A percentile compares a stretch with the other conserved stretches of the same genome.
phyloP scores from a whole-genome alignment of 2,888 invertebrate species.

The Tenodera sinensis region DNA sequence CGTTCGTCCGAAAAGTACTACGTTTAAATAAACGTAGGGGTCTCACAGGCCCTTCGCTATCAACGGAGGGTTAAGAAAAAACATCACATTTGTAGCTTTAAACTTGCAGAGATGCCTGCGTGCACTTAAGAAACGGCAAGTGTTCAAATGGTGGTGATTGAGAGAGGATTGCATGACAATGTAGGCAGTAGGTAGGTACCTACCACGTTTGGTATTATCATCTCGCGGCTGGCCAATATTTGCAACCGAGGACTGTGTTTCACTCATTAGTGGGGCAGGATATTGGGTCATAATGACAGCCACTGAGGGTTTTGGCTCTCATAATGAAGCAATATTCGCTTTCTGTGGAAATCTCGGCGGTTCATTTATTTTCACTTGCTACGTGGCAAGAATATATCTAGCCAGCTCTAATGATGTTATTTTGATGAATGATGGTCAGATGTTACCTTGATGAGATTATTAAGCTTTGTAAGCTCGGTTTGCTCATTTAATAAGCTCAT shows the following conservation, averaged over 20 bases:
- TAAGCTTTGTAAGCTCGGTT: not conserved
- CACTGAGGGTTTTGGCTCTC: not conserved
- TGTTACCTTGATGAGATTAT: not conserved
- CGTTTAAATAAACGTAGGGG: too few relatives aligned
- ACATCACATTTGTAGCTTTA: too few relatives aligned
- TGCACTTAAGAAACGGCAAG: too few relatives aligned
- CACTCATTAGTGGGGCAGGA: not conserved
- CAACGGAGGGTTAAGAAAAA: too few relatives aligned
- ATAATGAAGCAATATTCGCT: not conserved
- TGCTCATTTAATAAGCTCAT: not conserved
- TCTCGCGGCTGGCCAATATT: not conserved
- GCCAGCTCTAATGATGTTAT: not conserved
- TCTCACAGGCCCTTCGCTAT: too few relatives aligned
- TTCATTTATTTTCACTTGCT: not conserved
- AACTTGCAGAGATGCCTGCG: too few relatives aligned
- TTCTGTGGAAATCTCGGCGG: not conserved
- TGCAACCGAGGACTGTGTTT: not conserved
- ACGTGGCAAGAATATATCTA: not conserved
- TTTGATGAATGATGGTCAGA: not conserved
- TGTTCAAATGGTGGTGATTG: too few relatives aligned
- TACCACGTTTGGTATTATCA: not conserved
- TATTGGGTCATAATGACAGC: not conserved
- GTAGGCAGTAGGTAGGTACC: too few relatives aligned
- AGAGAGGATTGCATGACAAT: too few relatives aligned
- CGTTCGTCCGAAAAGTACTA: too few relatives aligned